Evolutionary conservation across 2,888 invertebrate genomes (phyloP), one percentile per base, ranked within the genome.

Genomic region (Machimus atricapillus): DNA sequence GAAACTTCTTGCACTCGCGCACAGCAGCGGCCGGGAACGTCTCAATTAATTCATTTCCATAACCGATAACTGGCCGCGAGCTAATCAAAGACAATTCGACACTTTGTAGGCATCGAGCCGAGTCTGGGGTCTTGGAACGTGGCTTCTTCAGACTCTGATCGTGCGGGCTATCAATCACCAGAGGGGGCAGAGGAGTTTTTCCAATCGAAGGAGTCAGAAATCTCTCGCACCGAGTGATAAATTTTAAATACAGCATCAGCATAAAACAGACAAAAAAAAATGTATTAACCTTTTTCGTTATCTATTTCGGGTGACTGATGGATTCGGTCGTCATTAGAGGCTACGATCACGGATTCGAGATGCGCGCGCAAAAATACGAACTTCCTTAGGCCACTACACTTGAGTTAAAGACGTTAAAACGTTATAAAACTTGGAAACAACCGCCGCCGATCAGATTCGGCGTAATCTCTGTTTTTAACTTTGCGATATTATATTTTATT

Each of bases 81-180:
- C 78, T 40, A 78, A 40, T 78, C 40, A 23, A 78, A 78, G 37
- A 78, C 78, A 78, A 78, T 78, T 78, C 78, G 78, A 78, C 78
- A 78, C 78, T 78, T 43, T 34, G 37, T 12, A 19, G 37, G 52
- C 52, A 52, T n/a, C 52, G n/a, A 19, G 52, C 66, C 66, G 66
- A 66, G 52, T n/a, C 52, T n/a, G n/a, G 52, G 16, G n/a, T 52
- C 52, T 52, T 52, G 52, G 52, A 52, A 52, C 52, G 27, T 66
- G 66, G 27, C 66, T 23, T 23, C 66, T 66, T 66, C 23, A n/a
- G 8, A 12, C n/a, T n/a, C 1, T 7, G 9, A 52, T n/a, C n/a
- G 52, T n/a, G 40, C 43, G 9, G 23, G 43, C 78, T 23, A 78
- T 78, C 78, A 78, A 78, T 78, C 78, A 78, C 43, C 40, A n/a